Evolutionary conservation across 2,113 vertebrate species (phyloP).

Genomic region (Ailuropoda melanoleuca): DNA sequence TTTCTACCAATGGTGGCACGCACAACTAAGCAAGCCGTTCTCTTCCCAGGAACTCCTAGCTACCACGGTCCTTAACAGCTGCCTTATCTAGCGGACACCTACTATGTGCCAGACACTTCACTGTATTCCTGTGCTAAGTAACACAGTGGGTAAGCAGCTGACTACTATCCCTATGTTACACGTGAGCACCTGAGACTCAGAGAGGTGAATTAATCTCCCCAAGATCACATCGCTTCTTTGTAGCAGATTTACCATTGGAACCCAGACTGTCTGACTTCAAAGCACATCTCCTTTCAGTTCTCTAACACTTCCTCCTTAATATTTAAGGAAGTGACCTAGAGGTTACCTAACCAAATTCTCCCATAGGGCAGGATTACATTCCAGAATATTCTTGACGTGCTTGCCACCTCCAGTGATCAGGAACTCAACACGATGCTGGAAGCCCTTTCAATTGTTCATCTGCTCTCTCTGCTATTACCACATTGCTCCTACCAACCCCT

Average conservation of each 20-base stretch:
- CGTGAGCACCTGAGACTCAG: neutral
- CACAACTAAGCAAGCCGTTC: neutral
- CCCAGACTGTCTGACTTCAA: neutral
- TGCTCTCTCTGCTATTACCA: neutral
- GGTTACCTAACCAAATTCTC: neutral
- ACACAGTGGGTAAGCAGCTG: neutral
- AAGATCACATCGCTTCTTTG: neutral
- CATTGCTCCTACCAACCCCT: neutral
- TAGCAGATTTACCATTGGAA: neutral
- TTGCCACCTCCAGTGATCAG: neutral
- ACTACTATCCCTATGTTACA: neutral
- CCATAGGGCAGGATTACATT: neutral
- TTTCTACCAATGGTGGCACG: neutral
- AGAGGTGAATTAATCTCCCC: neutral
- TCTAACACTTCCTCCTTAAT: neutral
- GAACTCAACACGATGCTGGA: neutral
- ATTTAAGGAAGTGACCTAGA: neutral
- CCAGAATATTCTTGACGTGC: neutral
- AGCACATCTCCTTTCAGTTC: neutral
- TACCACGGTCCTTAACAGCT: neutral
- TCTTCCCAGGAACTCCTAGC: neutral
- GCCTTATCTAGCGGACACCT: neutral
- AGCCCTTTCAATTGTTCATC: neutral
- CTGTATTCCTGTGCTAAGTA: neutral
- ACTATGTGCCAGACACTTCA: neutral